phyloP scores from a whole-genome alignment of 2,113 vertebrate genomes.

The Ia io region DNA sequence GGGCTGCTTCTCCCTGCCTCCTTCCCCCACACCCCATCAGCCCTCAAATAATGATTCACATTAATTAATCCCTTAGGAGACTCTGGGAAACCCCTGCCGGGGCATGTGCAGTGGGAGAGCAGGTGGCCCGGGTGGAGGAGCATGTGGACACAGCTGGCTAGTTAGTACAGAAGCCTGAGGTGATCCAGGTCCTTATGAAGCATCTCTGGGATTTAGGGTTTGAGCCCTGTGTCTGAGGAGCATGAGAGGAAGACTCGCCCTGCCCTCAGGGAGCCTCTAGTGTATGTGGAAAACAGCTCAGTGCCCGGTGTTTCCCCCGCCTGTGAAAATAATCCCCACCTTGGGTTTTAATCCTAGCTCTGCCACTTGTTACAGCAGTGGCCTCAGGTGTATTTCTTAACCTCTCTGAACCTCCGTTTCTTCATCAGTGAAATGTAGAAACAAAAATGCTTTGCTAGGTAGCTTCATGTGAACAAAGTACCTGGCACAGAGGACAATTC shows the following conservation, averaged over 20 bases:
- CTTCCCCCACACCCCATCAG: neutral
- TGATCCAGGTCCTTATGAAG: neutral
- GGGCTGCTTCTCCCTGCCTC: neutral
- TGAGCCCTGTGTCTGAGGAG: neutral
- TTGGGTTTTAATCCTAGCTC: too few relatives aligned
- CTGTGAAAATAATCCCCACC: neutral
- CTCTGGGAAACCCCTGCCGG: neutral
- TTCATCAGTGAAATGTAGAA: neutral
- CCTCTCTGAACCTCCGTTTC: neutral
- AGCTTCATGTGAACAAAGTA: neutral
- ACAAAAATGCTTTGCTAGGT: neutral
- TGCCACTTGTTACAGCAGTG: neutral
- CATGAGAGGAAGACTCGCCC: neutral
- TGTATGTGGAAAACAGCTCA: neutral
- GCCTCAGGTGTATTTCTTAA: neutral
- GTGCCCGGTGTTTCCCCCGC: accelerated
- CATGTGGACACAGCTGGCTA: neutral
- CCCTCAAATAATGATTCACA: neutral
- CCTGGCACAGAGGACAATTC: accelerated
- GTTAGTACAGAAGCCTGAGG: neutral
- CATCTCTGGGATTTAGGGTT: too few relatives aligned
- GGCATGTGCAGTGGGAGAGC: neutral
- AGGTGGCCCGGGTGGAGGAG: neutral
- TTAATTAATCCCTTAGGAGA: neutral
- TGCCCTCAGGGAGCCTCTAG: neutral